Percentiles rank a stretch among this genome's conserved stretches.
These are phyloP conservation scores for Philonicus albiceps DNA, from an alignment of 2,888 invertebrate species.

Conservation along the genomic window DNA sequence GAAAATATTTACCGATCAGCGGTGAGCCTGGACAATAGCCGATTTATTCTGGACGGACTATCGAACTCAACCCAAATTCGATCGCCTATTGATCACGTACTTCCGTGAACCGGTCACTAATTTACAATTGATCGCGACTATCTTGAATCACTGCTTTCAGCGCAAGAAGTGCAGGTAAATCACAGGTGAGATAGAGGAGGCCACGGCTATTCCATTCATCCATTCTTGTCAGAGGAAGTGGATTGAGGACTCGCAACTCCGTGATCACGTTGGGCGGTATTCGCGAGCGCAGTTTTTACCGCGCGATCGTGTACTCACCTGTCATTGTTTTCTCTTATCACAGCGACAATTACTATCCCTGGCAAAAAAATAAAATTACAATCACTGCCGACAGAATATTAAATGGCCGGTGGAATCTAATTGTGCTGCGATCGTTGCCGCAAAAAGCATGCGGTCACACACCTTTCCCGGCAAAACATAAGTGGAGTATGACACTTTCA, in stretches of 20 bases:
- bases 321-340: conserved; percentile 26
- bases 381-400: conserved; percentile 2
- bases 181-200: not conserved
- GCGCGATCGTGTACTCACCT: not conserved
- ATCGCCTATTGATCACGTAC: conserved; percentile 15
- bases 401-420: conserved; percentile 4
- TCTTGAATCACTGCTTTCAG: not conserved
- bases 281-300: not conserved
- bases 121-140: not conserved
- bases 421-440: not conserved
- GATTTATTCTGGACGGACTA: not conserved
- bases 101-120: not conserved
- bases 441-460: not conserved
- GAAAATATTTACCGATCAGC: not conserved
- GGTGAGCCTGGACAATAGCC: not conserved
- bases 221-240: conserved; percentile 5
- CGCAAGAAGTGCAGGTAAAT: not conserved
- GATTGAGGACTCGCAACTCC: not conserved
- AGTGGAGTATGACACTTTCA: conserved; percentile 32
- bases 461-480: not conserved
- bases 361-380: not conserved
- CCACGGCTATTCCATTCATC: not conserved
- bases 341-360: not conserved
- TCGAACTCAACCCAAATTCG: not conserved
- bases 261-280: not conserved